phyloP scores from a whole-genome alignment of 35 echinoderm and acorn worm genomes.

The Nesometra sesokonis region DNA sequence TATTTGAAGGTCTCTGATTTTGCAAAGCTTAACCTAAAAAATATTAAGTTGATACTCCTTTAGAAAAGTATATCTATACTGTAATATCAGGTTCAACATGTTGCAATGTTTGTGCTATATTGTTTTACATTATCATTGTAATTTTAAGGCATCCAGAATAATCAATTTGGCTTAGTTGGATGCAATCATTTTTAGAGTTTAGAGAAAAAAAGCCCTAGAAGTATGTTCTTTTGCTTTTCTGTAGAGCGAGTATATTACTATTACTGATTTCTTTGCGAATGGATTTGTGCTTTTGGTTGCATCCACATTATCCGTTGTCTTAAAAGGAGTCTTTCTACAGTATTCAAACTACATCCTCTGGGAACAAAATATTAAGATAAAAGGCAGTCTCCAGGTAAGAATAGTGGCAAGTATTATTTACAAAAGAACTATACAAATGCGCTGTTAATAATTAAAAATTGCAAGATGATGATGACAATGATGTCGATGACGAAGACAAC shows the following conservation, averaged over 20 bases:
- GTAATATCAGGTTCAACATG: no score
- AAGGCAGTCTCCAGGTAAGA: neutral
- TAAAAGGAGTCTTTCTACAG: neutral
- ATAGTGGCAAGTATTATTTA: neutral
- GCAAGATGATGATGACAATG: neutral
- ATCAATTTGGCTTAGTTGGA: no score
- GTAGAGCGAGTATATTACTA: neutral
- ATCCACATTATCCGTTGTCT: neutral
- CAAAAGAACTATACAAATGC: no score
- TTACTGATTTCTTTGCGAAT: neutral
- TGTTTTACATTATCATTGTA: no score
- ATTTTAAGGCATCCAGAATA: no score
- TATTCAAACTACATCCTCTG: neutral
- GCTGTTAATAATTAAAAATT: neutral
- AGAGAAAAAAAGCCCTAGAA: no score
- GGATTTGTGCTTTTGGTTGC: neutral
- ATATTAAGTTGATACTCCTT: no score
- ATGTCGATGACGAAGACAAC: neutral
- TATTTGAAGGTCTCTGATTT: no score
- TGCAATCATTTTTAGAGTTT: no score
- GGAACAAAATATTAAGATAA: neutral
- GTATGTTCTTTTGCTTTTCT: neutral
- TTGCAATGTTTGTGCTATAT: no score
- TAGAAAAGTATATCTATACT: no score
- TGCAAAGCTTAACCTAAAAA: no score